Evolutionary conservation across 2,888 invertebrate genomes (phyloP), one percentile per base, ranked within the genome.

Genomic region (Acanthosepion lycidas): DNA sequence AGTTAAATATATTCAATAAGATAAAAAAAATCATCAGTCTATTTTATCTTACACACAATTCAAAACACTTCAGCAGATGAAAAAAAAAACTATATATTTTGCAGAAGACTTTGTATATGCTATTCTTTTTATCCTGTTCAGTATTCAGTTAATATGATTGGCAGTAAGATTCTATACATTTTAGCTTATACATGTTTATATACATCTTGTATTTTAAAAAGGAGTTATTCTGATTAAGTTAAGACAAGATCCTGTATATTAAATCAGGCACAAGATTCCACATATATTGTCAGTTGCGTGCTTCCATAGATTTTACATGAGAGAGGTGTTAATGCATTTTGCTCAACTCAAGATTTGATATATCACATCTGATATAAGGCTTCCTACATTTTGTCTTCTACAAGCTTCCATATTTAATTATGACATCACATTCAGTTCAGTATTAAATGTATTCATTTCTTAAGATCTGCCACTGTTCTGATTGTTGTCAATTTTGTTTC

Each of bases 281-380:
- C 8, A n/a, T 78, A 78, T 78, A 78, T 78, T n/a, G n/a, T 78
- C 78, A 12, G n/a, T 78, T 78, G 78, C n/a, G n/a, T 59, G 78
- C 78, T 78, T 78, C 78, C 78, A 78, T 78, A 78, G 78, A 78
- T 78, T 78, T 78, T 78, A 78, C 78, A 78, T 33, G 78, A 78
- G 33, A 33, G 15, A 78, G n/a, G 78, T 78, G 78, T 33, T 78
- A 78, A 78, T 78, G 12, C 33, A 78, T 78, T 78, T 78, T 78
- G 8, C n/a, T 23, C 33, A 78, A 78, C 78, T 78, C 78, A n/a
- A 33, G n/a, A 78, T 78, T 78, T 15, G 33, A 78, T 78, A 78
- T 33, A n/a, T 78, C 78, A 78, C 33, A 78, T 78, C 78, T 78
- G 78, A 78, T 78, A 78, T n/a, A 78, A 78, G 12, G n/a, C 78